Percentiles rank a stretch among this genome's conserved stretches.
Evolutionary conservation across 1,140 invertebrate species (phyloP).

Genomic region (Lordiphosa clarofinis): DNA sequence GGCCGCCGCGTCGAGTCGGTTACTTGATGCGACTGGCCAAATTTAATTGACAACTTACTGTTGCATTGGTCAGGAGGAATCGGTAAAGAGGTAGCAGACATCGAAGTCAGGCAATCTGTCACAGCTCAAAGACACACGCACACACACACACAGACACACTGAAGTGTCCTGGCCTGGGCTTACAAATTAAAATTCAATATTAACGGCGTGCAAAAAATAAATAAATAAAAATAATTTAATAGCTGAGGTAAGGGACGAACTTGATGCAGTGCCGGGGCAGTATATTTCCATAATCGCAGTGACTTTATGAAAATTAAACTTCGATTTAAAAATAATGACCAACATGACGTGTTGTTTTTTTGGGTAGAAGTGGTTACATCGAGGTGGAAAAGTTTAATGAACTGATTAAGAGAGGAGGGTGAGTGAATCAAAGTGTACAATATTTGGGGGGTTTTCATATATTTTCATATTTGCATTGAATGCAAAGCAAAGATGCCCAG

Average conservation of each 20-base stretch:
- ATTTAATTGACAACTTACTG: constrained; percentile 78
- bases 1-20: constrained; percentile 11
- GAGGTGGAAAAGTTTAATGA: not conserved
- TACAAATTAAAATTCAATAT: constrained; percentile 79
- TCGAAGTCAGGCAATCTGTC: constrained; percentile 57
- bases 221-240: constrained; percentile 71
- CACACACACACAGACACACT: constrained; percentile 18
- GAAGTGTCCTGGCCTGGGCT: constrained; percentile 45
- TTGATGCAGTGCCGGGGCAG: constrained; percentile 17
- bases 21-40: constrained; percentile 74
- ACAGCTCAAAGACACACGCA: constrained; percentile 69
- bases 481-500: too few relatives aligned
- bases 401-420: too few relatives aligned
- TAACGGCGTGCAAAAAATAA: constrained; percentile 56
- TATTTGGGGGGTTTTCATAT: too few relatives aligned
- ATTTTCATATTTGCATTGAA: too few relatives aligned
- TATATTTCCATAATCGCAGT: constrained; percentile 76
- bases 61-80: constrained; percentile 33
- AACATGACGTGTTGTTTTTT: constrained; percentile 2
- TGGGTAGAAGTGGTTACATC: too few relatives aligned
- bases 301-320: constrained; percentile 79
- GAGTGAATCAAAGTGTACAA: too few relatives aligned
- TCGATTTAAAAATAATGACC: constrained; percentile 67
- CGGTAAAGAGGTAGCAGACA: constrained; percentile 4
- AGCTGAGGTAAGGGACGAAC: constrained; percentile 13